phyloP scores from a whole-genome alignment of 92 coral and sea anemone species.

The Actinostola sp. region DNA sequence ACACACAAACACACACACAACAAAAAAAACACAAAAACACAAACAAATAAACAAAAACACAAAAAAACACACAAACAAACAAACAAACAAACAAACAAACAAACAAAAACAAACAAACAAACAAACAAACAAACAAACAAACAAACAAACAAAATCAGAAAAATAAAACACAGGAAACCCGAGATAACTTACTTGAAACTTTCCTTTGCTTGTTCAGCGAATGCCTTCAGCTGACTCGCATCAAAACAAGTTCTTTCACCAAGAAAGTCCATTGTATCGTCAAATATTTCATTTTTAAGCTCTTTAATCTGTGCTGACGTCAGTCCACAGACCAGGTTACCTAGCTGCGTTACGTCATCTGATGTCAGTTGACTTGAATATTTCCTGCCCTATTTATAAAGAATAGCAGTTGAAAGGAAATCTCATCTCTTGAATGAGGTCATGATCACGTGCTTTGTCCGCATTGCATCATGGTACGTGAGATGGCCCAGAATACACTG shows the following conservation, averaged over 20 bases:
- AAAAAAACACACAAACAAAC: no score
- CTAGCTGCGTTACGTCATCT: conserved; percentile 66
- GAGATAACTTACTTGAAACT: conserved; percentile 21
- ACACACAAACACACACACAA: no score
- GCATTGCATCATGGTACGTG: no score
- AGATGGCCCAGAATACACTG: background rate
- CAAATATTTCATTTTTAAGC: conserved; percentile 41
- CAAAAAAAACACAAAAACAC: no score
- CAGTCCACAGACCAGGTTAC: conserved; percentile 62
- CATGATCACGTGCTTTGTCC: no score
- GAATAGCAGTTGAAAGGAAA: background rate
- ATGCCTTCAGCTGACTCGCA: conserved; percentile 35
- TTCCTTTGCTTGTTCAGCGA: conserved; percentile 61
- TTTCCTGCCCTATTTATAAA: conserved; percentile 10
- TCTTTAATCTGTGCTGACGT: conserved; percentile 45
- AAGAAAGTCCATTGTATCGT: conserved; percentile 35
- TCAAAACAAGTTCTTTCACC: conserved; percentile 58
- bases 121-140: no score
- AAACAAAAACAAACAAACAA: no score
- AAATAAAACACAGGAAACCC: background rate
- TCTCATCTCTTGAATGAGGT: background rate
- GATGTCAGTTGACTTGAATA: conserved; percentile 42
- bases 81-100: no score
- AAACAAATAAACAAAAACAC: no score
- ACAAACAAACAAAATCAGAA: no score